phyloP scores from a whole-genome alignment of 2,113 vertebrate species.

The Myiopsitta monachus region DNA sequence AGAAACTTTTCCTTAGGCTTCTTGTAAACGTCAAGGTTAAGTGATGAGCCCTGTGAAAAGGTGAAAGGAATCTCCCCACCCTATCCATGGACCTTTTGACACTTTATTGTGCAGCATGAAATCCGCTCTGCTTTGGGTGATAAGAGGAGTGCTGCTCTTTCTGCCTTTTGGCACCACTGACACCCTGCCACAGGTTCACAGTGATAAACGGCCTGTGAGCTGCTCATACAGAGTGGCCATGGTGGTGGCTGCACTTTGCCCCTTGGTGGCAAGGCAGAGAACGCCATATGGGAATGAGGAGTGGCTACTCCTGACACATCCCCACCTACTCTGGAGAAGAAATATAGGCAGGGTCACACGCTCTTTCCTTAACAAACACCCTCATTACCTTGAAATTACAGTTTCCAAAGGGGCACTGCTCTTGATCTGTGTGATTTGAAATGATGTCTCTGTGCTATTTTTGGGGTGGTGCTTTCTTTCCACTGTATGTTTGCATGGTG shows the following conservation, averaged over 20 bases:
- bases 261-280: not conserved
- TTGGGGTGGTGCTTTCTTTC: not conserved
- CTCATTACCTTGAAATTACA: constrained; percentile 15
- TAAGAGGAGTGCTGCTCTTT: constrained; percentile 30
- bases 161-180: not conserved
- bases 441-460: not conserved
- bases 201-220: not conserved
- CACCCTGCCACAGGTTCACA: not conserved
- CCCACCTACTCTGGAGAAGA: not conserved
- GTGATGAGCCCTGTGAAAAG: constrained; percentile 42
- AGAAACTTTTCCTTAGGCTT: constrained; percentile 41
- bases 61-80: constrained; percentile 9
- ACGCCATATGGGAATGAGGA: not conserved
- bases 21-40: constrained; percentile 43
- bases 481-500: not conserved
- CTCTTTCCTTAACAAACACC: not conserved
- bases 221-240: not conserved
- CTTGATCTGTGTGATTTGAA: not conserved
- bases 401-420: not conserved
- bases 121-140: not conserved
- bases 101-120: not conserved
- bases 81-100: constrained; percentile 40
- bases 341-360: not conserved
- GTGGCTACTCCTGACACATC: not conserved
- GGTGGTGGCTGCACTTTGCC: fast-evolving